A percentile compares a stretch with the other conserved stretches of the same genome.
Conservation (phyloP, 2,113 vertebrate genomes). For the Delphinus delphis region DNA sequence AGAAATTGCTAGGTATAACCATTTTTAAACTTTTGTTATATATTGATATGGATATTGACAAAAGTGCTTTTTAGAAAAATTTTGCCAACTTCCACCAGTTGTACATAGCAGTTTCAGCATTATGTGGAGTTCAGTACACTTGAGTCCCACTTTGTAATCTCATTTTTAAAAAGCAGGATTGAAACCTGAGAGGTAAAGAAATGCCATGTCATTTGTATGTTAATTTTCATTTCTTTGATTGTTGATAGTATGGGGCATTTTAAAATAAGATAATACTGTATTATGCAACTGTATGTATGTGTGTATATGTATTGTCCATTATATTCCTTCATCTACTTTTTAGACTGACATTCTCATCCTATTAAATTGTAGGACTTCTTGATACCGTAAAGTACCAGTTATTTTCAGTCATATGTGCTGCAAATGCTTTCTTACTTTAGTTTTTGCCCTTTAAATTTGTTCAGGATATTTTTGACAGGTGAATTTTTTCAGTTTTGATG, state of each 20-base stretch:
- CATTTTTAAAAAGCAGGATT: not conserved
- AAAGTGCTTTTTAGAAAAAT: not conserved
- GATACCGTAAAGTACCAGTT: not conserved
- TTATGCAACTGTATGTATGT: not conserved
- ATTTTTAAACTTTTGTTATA: not conserved
- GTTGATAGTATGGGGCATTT: not conserved
- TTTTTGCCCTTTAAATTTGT: not conserved
- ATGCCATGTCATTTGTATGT: not conserved
- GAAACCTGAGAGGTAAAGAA: not conserved
- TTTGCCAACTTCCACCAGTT: not conserved
- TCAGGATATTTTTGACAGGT: constrained; percentile 15
- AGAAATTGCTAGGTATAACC: not conserved
- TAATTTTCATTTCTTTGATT: constrained; percentile 10
- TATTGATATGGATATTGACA: not conserved
- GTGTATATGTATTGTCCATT: not conserved
- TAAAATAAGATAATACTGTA: not conserved
- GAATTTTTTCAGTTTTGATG: not conserved
- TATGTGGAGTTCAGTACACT: not conserved
- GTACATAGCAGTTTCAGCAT: not conserved
- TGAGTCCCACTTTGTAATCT: not conserved
- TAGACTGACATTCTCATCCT: not conserved
- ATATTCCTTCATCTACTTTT: not conserved
- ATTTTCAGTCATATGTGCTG: not conserved
- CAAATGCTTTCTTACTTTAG: not conserved
- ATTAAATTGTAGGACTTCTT: not conserved